A percentile compares a stretch with the other conserved stretches of the same genome.
These are phyloP conservation scores for Sitta carolinensis DNA, from an alignment of 2,797 vertebrate genomes.

Conservation along the genomic window DNA sequence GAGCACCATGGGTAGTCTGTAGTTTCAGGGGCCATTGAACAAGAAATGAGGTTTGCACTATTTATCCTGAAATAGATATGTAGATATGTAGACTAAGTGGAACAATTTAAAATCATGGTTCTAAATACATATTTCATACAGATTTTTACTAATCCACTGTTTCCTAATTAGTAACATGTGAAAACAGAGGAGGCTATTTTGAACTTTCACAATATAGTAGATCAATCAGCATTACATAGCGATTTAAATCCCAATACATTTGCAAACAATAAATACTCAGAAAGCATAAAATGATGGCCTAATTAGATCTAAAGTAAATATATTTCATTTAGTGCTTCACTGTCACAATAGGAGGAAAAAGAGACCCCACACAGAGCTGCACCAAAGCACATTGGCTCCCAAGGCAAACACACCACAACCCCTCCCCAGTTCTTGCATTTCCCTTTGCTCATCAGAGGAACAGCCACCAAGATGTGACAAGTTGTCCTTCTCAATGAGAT, in stretches of 20 bases:
- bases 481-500: background rate
- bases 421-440: background rate
- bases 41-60: background rate
- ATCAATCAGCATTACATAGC: constrained; percentile 3
- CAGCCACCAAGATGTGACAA: background rate
- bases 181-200: background rate
- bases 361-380: background rate
- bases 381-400: background rate
- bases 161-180: background rate
- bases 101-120: background rate
- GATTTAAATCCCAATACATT: constrained; percentile 1
- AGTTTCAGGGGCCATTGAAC: background rate
- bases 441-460: background rate
- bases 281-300: background rate
- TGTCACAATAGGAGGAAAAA: background rate
- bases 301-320: constrained; percentile 12
- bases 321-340: background rate
- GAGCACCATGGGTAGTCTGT: background rate
- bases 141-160: background rate
- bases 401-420: background rate
- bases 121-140: background rate
- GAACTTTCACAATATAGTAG: background rate
- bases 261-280: constrained; percentile 23
- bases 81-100: background rate
- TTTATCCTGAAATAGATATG: background rate